Conservation (phyloP, 2,113 vertebrate genomes). For the Solenodon paradoxus region DNA sequence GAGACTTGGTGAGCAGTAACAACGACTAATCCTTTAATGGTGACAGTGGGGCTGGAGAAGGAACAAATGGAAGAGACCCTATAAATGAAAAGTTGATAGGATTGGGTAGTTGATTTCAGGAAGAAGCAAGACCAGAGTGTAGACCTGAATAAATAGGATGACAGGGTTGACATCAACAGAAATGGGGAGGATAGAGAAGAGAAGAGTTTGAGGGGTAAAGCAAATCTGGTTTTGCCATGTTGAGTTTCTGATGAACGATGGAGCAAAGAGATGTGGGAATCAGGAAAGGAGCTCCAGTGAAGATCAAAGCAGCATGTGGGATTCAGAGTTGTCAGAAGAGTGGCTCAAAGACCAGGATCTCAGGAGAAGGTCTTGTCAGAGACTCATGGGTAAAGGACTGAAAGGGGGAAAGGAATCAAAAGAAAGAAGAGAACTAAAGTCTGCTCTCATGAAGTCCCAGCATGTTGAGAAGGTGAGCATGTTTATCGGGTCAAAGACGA, state of each 20-base stretch:
- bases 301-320: not conserved
- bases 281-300: not conserved
- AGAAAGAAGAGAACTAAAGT: not conserved
- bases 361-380: not conserved
- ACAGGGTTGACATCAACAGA: not conserved
- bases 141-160: not conserved
- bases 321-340: not conserved
- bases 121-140: not conserved
- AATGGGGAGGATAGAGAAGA: fast-evolving
- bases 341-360: not conserved
- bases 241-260: not conserved
- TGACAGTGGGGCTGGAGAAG: not conserved
- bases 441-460: not conserved
- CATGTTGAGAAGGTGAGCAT: not conserved
- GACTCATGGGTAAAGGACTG: not conserved
- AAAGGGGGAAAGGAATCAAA: not conserved
- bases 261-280: not conserved
- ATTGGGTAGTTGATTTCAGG: not conserved
- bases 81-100: not conserved
- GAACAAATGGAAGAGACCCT: not conserved
- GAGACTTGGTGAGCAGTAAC: not conserved
- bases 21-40: not conserved
- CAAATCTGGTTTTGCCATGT: not conserved
- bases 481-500: not conserved
- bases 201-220: not conserved